Percentiles rank a stretch among this genome's conserved stretches.
These are phyloP conservation scores for Argynnis bischoffii DNA, from an alignment of 2,888 invertebrate genomes.

Conservation along the genomic window DNA sequence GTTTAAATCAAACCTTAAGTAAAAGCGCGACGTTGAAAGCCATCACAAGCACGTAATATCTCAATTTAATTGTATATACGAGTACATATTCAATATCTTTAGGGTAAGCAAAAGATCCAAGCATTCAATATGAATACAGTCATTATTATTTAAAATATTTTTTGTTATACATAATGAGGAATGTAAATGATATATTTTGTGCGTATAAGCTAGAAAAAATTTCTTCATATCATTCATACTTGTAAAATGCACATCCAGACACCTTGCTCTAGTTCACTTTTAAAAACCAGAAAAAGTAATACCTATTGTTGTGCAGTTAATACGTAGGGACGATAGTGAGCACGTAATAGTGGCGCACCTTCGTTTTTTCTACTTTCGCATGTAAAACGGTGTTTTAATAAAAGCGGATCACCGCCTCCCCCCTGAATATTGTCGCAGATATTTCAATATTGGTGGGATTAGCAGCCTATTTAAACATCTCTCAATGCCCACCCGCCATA, in stretches of 20 bases:
- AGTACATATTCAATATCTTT: too few species aligned
- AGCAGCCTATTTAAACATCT: constrained; percentile 79
- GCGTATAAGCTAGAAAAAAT: background rate
- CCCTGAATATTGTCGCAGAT: constrained; percentile 79
- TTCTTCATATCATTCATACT: background rate
- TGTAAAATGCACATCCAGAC: constrained; percentile 16
- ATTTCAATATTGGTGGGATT: constrained; percentile 82
- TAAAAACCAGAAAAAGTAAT: constrained; percentile 26
- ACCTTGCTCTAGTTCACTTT: constrained; percentile 11
- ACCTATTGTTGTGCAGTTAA: constrained; percentile 33
- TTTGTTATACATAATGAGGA: too few species aligned
- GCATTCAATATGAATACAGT: too few species aligned
- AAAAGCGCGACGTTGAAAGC: too few species aligned
- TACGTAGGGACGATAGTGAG: constrained; percentile 31
- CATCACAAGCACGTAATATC: too few species aligned
- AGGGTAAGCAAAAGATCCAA: too few species aligned
- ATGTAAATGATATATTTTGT: background rate
- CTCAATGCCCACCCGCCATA: constrained; percentile 71
- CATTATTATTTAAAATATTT: too few species aligned
- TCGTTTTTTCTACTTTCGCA: constrained; percentile 63
- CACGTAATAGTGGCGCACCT: constrained; percentile 47
- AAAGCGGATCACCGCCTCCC: constrained; percentile 74
- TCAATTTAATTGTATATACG: too few species aligned
- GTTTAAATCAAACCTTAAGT: too few species aligned
- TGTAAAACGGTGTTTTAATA: constrained; percentile 76